Conservation (phyloP, 2,888 invertebrate genomes). For the Chaetogeoica ovagalla region DNA sequence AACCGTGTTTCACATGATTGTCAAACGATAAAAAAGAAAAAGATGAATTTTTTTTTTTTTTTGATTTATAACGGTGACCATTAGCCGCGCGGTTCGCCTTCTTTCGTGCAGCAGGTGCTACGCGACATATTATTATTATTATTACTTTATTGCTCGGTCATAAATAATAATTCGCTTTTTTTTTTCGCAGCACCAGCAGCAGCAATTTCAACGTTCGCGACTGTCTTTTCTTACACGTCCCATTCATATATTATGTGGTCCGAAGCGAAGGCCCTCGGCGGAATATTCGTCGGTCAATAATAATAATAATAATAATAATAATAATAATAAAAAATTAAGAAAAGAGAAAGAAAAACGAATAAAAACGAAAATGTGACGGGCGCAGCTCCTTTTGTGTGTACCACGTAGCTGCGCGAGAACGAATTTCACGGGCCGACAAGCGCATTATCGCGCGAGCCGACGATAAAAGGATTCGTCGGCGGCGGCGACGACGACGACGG, state of each 20-base stretch:
- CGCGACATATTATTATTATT: not conserved
- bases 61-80: conserved; percentile 41
- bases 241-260: not conserved
- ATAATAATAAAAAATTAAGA: not conserved
- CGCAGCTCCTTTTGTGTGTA: conserved; percentile 27
- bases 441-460: conserved; percentile 30
- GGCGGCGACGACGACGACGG: conserved; percentile 17
- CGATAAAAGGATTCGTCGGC: conserved; percentile 34
- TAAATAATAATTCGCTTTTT: conserved; percentile 50
- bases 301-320: conserved; percentile 3
- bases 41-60: too few relatives aligned
- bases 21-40: conserved; percentile 33
- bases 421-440: conserved; percentile 49
- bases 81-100: conserved; percentile 3
- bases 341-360: not conserved
- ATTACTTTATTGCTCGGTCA: conserved; percentile 31
- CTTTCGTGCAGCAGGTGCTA: conserved; percentile 41
- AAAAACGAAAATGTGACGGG: conserved; percentile 30
- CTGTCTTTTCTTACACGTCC: not conserved
- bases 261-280: not conserved
- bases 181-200: not conserved
- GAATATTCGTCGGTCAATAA: conserved; percentile 37
- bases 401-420: conserved; percentile 16
- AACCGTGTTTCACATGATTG: conserved; percentile 48
- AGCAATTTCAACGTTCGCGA: not conserved